phyloP scores from a whole-genome alignment of 2,113 vertebrate species.

The Lagopus leucura region DNA sequence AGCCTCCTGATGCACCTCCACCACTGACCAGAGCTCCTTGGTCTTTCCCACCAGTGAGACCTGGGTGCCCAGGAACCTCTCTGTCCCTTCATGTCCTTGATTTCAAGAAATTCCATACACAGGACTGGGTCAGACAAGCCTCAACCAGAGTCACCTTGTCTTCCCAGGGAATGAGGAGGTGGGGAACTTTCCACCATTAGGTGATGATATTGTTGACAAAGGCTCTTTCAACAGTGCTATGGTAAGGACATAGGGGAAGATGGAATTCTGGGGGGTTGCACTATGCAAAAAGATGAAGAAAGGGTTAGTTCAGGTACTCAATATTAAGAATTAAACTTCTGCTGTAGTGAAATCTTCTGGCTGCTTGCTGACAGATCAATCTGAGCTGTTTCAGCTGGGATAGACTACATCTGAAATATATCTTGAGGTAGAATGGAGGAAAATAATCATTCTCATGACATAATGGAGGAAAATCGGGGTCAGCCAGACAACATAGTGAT shows the following conservation, averaged over 20 bases:
- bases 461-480: slow-evolving; percentile 24
- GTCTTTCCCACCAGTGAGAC: neutral
- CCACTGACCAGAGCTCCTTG: neutral
- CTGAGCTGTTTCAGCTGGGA: slow-evolving; percentile 17
- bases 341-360: neutral
- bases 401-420: slow-evolving; percentile 1
- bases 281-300: neutral
- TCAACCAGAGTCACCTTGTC: neutral
- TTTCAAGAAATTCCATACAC: neutral
- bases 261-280: neutral
- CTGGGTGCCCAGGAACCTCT: neutral
- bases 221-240: neutral
- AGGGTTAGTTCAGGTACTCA: neutral
- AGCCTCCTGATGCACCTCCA: neutral
- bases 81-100: neutral
- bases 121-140: neutral
- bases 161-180: neutral
- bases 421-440: slow-evolving; percentile 12
- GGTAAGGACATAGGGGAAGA: neutral
- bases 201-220: neutral
- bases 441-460: slow-evolving; percentile 12
- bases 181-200: neutral
- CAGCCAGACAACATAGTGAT: neutral
- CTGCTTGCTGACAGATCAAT: neutral
- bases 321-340: neutral